Percentiles rank a stretch among this genome's conserved stretches.
phyloP scores from a whole-genome alignment of 2,888 invertebrate genomes.

The Parnassius mnemosyne region DNA sequence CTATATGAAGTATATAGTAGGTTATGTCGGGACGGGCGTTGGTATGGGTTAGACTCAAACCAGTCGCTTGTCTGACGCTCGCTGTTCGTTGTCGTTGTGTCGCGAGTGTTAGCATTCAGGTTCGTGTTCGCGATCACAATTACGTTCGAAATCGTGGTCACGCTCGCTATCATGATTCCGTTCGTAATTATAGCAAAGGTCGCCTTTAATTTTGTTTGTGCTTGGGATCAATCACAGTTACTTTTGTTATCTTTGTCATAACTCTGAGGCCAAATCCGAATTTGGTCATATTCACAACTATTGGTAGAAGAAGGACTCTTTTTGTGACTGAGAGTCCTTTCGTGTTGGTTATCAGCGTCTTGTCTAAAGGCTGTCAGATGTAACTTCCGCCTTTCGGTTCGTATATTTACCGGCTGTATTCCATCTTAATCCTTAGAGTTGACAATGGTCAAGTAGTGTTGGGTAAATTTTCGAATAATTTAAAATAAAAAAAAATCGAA shows the following conservation, averaged over 20 bases:
- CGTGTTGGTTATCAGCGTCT: too few species aligned
- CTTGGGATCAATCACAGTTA: background rate
- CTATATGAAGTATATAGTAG: constrained; percentile 39
- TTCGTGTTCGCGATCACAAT: constrained; percentile 16
- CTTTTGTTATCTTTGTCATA: constrained; percentile 1
- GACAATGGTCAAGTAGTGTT: too few species aligned
- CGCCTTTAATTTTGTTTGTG: constrained; percentile 1
- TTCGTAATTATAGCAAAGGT: constrained; percentile 9
- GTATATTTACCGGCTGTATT: too few species aligned
- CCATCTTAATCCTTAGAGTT: too few species aligned
- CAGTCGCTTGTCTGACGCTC: constrained; percentile 16
- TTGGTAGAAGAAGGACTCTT: too few species aligned
- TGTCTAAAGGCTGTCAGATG: too few species aligned
- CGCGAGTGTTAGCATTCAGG: constrained; percentile 21
- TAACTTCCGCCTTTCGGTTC: too few species aligned
- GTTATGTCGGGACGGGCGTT: constrained; percentile 31
- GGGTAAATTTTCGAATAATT: too few species aligned
- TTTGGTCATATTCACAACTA: too few species aligned
- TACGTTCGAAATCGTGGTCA: constrained; percentile 18
- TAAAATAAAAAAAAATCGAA: too few species aligned
- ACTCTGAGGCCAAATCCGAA: background rate
- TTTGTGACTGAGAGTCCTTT: too few species aligned
- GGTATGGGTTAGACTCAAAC: constrained; percentile 31
- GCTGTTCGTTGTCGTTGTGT: constrained; percentile 26
- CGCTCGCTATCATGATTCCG: constrained; percentile 22